These are phyloP conservation scores for Lophius piscatorius DNA, from an alignment of 2,113 vertebrate genomes.

Conservation along the genomic window DNA sequence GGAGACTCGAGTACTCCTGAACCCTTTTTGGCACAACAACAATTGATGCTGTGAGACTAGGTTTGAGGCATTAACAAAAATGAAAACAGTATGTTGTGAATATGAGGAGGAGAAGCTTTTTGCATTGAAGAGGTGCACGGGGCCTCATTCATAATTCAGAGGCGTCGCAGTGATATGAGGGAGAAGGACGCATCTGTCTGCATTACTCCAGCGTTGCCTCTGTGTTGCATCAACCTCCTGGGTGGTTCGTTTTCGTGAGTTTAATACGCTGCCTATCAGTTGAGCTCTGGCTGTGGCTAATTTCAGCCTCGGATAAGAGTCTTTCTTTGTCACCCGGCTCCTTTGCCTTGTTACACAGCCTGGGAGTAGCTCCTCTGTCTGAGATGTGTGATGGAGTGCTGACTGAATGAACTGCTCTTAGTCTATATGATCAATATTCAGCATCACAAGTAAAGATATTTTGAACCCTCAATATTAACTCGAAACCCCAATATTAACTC, in stretches of 20 bases:
- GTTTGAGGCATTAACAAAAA: constrained; percentile 47
- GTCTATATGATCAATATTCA: constrained; percentile 46
- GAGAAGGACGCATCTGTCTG: constrained; percentile 75
- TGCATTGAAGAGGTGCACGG: constrained; percentile 54
- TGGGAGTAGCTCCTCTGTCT: constrained; percentile 44
- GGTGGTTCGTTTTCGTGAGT: constrained; percentile 70
- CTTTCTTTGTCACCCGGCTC: constrained; percentile 65
- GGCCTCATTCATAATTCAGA: constrained; percentile 80
- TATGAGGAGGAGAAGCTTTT: constrained; percentile 41
- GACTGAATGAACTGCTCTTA: constrained; percentile 35
- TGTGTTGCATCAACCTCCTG: constrained; percentile 76
- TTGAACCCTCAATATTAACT: constrained; percentile 52
- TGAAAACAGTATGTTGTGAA: constrained; percentile 55
- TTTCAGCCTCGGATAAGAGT: constrained; percentile 72
- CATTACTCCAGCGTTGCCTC: constrained; percentile 76
- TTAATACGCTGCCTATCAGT: constrained; percentile 74
- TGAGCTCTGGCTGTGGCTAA: constrained; percentile 67
- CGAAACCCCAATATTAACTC: constrained; percentile 61
- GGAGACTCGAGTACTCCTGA: neutral
- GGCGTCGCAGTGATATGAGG: constrained; percentile 72
- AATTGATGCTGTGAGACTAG: neutral
- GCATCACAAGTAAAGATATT: constrained; percentile 62
- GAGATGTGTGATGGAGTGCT: constrained; percentile 32
- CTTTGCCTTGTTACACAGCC: constrained; percentile 48
- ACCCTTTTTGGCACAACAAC: constrained; percentile 29